These are phyloP conservation scores for Gambusia affinis DNA, from an alignment of 2,113 vertebrate species.

Conservation along the genomic window DNA sequence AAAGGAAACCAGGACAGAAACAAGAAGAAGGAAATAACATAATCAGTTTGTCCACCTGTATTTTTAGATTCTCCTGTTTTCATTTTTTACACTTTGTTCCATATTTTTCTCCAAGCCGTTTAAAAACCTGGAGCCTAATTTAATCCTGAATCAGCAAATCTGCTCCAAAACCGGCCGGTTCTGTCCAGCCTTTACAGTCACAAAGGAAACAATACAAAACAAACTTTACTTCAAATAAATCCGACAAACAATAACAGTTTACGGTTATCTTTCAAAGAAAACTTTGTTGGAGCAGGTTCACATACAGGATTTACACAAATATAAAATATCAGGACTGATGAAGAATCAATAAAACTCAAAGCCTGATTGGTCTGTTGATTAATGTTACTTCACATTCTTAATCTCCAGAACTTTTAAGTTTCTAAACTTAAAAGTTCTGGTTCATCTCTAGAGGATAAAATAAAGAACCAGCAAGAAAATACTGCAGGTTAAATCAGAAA, in stretches of 20 bases:
- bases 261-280: too few relatives aligned
- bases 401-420: not conserved
- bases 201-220: too few relatives aligned
- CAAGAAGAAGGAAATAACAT: too few relatives aligned
- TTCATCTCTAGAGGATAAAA: too few relatives aligned
- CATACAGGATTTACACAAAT: conserved; percentile 25
- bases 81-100: too few relatives aligned
- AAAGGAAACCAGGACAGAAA: not conserved
- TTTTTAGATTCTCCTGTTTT: too few relatives aligned
- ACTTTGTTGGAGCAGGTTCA: conserved; percentile 17
- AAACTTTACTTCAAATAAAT: too few relatives aligned
- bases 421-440: not conserved
- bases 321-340: not conserved
- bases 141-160: conserved; percentile 52
- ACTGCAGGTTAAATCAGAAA: too few relatives aligned
- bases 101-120: not conserved
- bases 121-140: not conserved
- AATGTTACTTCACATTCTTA: not conserved
- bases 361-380: conserved; percentile 2
- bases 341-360: not conserved
- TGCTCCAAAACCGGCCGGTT: conserved; percentile 18
- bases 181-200: too few relatives aligned
- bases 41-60: not conserved
- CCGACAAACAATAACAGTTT: too few relatives aligned
- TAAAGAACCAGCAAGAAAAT: too few relatives aligned